A percentile compares a stretch with the other conserved stretches of the same genome.
Conservation (phyloP, 2,797 vertebrate genomes). For the Otolemur crassicaudatus region DNA sequence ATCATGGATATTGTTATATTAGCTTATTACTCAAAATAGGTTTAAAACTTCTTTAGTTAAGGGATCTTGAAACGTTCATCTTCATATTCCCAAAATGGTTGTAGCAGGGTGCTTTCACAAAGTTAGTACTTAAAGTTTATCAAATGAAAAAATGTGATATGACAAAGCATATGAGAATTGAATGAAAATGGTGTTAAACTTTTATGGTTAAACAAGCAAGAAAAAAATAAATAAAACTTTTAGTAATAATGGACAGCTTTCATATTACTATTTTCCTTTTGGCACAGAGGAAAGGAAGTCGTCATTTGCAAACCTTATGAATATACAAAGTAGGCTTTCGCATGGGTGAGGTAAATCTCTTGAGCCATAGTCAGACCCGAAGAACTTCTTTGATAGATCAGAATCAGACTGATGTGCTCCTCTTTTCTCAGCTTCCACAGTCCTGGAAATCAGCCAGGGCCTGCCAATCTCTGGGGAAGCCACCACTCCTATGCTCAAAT, state of each 20-base stretch:
- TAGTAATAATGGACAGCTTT: neutral
- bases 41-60: conserved; percentile 16
- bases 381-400: neutral
- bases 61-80: neutral
- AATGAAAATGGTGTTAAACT: neutral
- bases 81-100: neutral
- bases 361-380: neutral
- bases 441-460: neutral
- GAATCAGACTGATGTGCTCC: neutral
- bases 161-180: neutral
- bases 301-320: neutral
- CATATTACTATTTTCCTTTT: neutral
- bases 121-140: neutral
- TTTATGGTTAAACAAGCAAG: conserved; percentile 2
- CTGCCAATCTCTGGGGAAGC: neutral
- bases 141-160: neutral
- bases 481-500: neutral
- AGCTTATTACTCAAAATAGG: neutral
- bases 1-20: neutral
- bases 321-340: neutral
- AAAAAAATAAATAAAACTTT: neutral
- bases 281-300: neutral
- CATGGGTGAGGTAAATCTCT: neutral
- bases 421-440: neutral
- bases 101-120: neutral